A percentile compares a stretch with the other conserved stretches of the same genome.
Evolutionary conservation across 2,113 vertebrate genomes (phyloP).

Genomic region (Rhea pennata): DNA sequence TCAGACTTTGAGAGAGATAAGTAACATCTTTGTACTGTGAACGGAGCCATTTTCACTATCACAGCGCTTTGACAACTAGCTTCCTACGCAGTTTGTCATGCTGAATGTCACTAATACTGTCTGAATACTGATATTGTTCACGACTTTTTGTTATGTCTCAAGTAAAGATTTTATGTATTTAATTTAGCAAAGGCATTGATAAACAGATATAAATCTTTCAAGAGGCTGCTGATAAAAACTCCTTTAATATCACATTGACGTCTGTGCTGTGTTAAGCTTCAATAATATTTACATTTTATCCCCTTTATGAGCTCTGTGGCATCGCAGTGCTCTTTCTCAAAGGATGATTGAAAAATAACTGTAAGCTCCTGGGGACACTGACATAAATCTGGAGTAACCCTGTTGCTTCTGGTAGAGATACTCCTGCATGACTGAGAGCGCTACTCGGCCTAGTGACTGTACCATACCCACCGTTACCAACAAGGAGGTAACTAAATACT

Average conservation of each 20-base stretch:
- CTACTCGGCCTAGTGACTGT: background rate
- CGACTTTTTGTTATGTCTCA: conserved; percentile 50
- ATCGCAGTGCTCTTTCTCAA: conserved; percentile 13
- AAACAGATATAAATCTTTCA: conserved; percentile 48
- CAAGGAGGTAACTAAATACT: background rate
- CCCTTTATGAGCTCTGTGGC: background rate
- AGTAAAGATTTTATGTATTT: conserved; percentile 57
- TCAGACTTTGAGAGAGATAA: conserved; percentile 54
- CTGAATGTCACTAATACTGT: conserved; percentile 34
- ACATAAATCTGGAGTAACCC: conserved; percentile 22
- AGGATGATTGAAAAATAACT: background rate
- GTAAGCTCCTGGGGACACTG: background rate
- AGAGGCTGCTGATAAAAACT: conserved; percentile 21
- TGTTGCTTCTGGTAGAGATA: background rate
- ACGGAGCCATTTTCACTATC: conserved; percentile 68
- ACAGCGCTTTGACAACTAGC: conserved; percentile 58
- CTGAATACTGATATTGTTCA: conserved; percentile 65
- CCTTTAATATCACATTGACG: background rate
- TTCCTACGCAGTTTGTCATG: conserved; percentile 65
- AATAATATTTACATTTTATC: conserved; percentile 33
- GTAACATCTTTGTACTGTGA: conserved; percentile 56
- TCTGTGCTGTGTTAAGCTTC: background rate
- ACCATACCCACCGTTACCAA: background rate
- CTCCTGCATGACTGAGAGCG: background rate
- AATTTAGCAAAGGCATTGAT: conserved; percentile 49